These are phyloP conservation scores for Myotis davidii DNA, from an alignment of 2,113 vertebrate species.

Conservation along the genomic window DNA sequence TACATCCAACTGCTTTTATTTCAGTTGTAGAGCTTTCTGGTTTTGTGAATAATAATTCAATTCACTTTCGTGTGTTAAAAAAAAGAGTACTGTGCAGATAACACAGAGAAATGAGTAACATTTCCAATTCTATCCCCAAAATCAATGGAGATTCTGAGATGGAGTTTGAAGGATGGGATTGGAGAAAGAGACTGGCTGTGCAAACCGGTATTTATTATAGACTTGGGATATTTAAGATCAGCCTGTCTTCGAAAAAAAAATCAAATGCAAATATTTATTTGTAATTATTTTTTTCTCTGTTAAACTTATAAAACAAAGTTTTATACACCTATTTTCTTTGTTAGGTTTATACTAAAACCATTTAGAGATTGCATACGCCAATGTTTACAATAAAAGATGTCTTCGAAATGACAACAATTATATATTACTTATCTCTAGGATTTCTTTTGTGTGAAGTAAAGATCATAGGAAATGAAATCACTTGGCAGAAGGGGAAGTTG, in stretches of 20 bases:
- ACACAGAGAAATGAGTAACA: neutral
- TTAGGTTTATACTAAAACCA: conserved; percentile 22
- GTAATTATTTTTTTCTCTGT: neutral
- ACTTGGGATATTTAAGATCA: neutral
- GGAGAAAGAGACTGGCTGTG: neutral
- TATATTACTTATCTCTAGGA: neutral
- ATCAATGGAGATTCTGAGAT: neutral
- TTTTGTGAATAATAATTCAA: neutral
- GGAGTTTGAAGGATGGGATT: neutral
- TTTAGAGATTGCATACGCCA: neutral
- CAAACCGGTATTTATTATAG: neutral
- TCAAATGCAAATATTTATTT: neutral
- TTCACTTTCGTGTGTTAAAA: neutral
- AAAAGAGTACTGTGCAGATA: neutral
- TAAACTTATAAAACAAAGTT: neutral
- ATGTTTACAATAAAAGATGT: neutral
- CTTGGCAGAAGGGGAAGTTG: conserved; percentile 34
- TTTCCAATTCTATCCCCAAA: neutral
- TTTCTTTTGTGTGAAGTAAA: neutral
- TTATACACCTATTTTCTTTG: neutral
- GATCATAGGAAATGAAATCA: conserved; percentile 47
- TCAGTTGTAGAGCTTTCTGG: neutral
- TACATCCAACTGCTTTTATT: neutral
- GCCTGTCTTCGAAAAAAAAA: neutral
- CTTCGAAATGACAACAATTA: neutral